A percentile compares a stretch with the other conserved stretches of the same genome.
Evolutionary conservation across 2,888 invertebrate species (phyloP).

Genomic region (Dynastes maya): DNA sequence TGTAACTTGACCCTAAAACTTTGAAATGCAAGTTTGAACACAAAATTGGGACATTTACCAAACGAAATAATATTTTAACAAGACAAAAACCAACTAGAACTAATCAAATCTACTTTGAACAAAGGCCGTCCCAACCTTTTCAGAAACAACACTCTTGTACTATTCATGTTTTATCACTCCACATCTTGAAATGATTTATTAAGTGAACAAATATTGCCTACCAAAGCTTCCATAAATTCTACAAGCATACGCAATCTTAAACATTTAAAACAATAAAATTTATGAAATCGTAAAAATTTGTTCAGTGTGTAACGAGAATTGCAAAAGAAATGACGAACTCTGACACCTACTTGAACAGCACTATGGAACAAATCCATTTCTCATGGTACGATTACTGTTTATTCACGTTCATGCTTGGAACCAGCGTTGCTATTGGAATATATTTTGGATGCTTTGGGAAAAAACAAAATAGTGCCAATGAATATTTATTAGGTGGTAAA

Average conservation of each 20-base stretch:
- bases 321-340: background rate
- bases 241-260: background rate
- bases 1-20: too few relatives aligned
- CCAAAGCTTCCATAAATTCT: background rate
- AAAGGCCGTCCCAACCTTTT: background rate
- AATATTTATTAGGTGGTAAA: slow-evolving; percentile 80
- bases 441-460: slow-evolving; percentile 72
- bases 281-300: too few relatives aligned
- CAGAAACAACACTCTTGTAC: background rate
- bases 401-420: slow-evolving; percentile 55
- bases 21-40: too few relatives aligned
- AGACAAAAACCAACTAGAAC: background rate
- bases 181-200: slow-evolving; percentile 20
- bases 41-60: background rate
- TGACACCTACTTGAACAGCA: background rate
- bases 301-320: too few relatives aligned
- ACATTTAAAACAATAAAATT: too few relatives aligned
- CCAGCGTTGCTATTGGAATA: slow-evolving; percentile 60
- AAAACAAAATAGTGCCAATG: slow-evolving; percentile 75
- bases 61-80: background rate
- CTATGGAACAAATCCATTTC: slow-evolving; percentile 50
- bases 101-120: slow-evolving; percentile 19
- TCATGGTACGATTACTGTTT: slow-evolving; percentile 60
- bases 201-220: background rate
- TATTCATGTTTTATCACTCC: background rate